A percentile compares a stretch with the other conserved stretches of the same genome.
Evolutionary conservation across 2,888 invertebrate species (phyloP).

Genomic region (Euproctis similis): DNA sequence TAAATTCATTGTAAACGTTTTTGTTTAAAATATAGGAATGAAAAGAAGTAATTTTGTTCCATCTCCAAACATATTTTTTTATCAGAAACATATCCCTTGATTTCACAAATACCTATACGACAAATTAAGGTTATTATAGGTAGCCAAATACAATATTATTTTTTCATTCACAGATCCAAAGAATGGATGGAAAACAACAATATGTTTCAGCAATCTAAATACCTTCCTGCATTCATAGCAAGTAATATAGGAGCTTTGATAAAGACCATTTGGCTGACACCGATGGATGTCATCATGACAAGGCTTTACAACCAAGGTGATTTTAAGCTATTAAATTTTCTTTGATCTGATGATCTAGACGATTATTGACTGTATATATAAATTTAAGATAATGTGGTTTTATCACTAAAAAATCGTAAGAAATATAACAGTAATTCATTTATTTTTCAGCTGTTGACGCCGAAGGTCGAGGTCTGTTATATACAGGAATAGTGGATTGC

Average conservation of each 20-base stretch:
- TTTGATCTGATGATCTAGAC: neutral
- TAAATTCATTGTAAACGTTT: too few species aligned
- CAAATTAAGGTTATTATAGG: too few species aligned
- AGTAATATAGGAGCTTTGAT: constrained; percentile 86
- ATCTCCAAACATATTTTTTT: too few species aligned
- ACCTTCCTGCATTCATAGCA: constrained; percentile 82
- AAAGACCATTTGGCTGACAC: constrained; percentile 87
- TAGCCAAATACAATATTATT: too few species aligned
- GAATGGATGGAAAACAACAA: constrained; percentile 65
- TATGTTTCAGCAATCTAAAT: constrained; percentile 74
- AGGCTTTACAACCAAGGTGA: constrained; percentile 91
- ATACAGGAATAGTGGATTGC: constrained; percentile 85
- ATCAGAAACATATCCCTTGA: too few species aligned
- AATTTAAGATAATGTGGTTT: neutral
- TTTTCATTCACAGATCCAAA: constrained; percentile 47
- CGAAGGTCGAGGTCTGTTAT: constrained; percentile 80
- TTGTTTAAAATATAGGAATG: too few species aligned
- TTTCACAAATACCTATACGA: too few species aligned
- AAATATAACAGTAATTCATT: too few species aligned
- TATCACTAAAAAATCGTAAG: neutral
- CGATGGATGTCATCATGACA: constrained; percentile 92
- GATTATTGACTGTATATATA: neutral
- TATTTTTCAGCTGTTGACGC: constrained; percentile 74
- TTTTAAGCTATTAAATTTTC: too few species aligned
- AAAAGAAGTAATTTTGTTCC: too few species aligned